phyloP scores from a whole-genome alignment of 2,888 invertebrate species.

The Chelonus formosanus region DNA sequence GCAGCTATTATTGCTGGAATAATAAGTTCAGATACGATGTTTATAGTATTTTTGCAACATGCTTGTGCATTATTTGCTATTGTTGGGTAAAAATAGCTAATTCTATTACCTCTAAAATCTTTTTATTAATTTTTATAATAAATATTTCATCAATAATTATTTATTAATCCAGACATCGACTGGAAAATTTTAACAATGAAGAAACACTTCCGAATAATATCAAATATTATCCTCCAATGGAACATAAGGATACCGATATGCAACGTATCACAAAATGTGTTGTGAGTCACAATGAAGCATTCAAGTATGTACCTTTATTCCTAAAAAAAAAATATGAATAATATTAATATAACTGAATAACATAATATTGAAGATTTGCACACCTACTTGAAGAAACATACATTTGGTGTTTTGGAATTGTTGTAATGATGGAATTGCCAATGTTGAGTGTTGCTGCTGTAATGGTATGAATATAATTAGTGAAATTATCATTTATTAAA shows the following conservation, averaged over 20 bases:
- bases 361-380: neutral
- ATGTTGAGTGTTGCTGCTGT: neutral
- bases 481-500: neutral
- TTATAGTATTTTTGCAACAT: neutral
- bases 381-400: neutral
- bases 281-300: too few relatives aligned
- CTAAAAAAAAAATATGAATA: neutral
- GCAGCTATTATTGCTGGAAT: neutral
- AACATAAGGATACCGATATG: too few relatives aligned
- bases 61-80: neutral
- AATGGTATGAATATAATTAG: neutral
- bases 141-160: too few relatives aligned
- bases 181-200: neutral
- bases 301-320: too few relatives aligned
- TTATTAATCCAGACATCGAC: neutral
- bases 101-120: neutral
- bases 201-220: neutral
- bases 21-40: neutral
- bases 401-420: neutral
- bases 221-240: neutral
- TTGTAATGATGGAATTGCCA: neutral
- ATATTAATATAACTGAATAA: neutral
- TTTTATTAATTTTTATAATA: neutral
- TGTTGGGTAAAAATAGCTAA: neutral
- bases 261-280: too few relatives aligned